Evolutionary conservation across 2,113 vertebrate genomes (phyloP), one percentile per base, ranked within the genome.

Genomic region (Alces alces): DNA sequence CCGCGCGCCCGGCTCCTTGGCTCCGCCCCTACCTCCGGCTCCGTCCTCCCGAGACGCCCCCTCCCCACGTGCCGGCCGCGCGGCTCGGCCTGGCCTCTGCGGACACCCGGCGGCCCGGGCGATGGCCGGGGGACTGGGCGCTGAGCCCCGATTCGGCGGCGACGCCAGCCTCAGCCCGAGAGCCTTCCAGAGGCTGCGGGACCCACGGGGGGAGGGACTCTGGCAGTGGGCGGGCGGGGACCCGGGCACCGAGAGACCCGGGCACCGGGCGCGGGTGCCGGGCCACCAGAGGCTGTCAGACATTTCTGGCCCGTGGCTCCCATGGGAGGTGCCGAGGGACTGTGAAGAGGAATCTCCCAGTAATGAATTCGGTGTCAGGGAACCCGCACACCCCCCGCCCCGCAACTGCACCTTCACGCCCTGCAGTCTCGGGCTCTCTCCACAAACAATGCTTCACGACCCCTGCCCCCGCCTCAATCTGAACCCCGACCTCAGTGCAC

Each of bases 291-390:
- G 97, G 85, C 97, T 98, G 97, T 98, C 97, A 98, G 96, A 97
- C 97, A 64, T 94, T 93, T 93, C 92, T 96, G 97, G 98, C 96
- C 98, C 87, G 87, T 45, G 97, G 88, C 93, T 95, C 95, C 98
- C 89, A 97, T 97, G 97, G 97, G 97, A 98, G 97, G 98, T 97
- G 97, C 97, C 33, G 93, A 94, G 89, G 91, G 95, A 94, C 52
- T 95, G 95, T 86, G 97, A 97, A 97, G 96, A 88, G 97, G 97
- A 96, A 98, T 98, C 96, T 97, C 98, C 97, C 96, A 82, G n/a
- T 98, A 98, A 98, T 98, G 97, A 97, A 98, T 98, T 98, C 97
- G 73, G 98, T 97, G 98, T 97, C 96, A 91, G 97, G 97, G 94
- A 98, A 96, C 95, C 95, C 97, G 27, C 91, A 64, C 82, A 86